Evolutionary conservation across 2,113 vertebrate genomes (phyloP).

Genomic region (Melanocharis versteri): DNA sequence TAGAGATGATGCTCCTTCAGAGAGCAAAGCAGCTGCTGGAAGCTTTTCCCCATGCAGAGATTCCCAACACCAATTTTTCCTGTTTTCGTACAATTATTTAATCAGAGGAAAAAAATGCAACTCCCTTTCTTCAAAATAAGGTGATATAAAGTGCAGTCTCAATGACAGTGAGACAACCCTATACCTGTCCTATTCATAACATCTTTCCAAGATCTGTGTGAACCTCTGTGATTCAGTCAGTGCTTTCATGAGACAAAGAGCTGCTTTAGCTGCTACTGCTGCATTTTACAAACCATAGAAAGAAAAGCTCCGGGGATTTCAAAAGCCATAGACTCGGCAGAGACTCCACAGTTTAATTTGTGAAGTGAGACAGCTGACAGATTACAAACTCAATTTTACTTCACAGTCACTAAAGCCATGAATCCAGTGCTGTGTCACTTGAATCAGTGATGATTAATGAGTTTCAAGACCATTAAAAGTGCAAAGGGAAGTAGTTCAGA

Average conservation of each 20-base stretch:
- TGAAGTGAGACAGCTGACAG: neutral
- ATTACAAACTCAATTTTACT: slow-evolving; percentile 26
- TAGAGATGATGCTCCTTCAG: neutral
- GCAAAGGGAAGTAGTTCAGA: neutral
- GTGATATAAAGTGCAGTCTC: neutral
- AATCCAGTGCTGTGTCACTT: neutral
- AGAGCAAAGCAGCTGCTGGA: neutral
- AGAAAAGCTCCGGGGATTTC: slow-evolving; percentile 2
- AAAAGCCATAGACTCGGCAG: neutral
- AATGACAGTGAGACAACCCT: neutral
- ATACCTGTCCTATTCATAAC: neutral
- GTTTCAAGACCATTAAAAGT: neutral
- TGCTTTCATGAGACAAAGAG: neutral
- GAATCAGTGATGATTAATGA: neutral
- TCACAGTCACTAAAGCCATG: neutral
- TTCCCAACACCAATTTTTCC: neutral
- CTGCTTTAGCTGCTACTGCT: neutral
- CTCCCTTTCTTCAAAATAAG: neutral
- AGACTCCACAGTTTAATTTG: neutral
- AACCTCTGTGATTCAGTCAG: neutral
- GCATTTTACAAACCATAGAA: slow-evolving; percentile 13
- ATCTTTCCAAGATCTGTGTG: neutral
- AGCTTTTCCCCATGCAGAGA: neutral
- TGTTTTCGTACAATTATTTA: neutral
- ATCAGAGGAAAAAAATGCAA: neutral